Percentiles rank a stretch among this genome's conserved stretches.
Conservation (phyloP, 2,113 vertebrate genomes). For the Toxostoma redivivum region DNA sequence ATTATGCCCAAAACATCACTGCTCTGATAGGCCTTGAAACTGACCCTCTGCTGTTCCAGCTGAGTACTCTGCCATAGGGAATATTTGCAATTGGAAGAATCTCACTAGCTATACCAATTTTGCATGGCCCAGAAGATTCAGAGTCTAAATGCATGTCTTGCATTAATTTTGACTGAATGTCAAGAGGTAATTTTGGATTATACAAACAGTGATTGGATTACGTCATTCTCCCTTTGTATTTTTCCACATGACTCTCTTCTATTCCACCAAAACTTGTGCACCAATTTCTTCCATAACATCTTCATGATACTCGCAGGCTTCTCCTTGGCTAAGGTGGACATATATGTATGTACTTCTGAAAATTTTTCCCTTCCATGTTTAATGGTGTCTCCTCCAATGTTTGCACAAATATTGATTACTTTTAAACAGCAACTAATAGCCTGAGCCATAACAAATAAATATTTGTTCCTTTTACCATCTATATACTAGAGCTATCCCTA, state of each 20-base stretch:
- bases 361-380: background rate
- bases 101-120: background rate
- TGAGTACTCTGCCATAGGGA: accelerated
- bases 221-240: background rate
- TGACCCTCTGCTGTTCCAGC: accelerated
- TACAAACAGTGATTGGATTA: background rate
- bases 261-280: background rate
- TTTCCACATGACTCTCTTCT: background rate
- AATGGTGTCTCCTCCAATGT: background rate
- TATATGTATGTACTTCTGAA: background rate
- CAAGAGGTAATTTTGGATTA: background rate
- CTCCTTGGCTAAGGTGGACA: background rate
- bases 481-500: background rate
- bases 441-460: background rate
- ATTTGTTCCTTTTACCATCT: background rate
- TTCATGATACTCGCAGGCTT: background rate
- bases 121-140: background rate
- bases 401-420: background rate
- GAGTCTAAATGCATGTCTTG: background rate
- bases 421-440: background rate
- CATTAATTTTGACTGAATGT: background rate
- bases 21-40: background rate
- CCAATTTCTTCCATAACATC: background rate
- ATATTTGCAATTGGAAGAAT: background rate
- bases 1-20: background rate